Evolutionary conservation across 2,797 vertebrate species (phyloP).

Genomic region (Fistularia tabacaria): DNA sequence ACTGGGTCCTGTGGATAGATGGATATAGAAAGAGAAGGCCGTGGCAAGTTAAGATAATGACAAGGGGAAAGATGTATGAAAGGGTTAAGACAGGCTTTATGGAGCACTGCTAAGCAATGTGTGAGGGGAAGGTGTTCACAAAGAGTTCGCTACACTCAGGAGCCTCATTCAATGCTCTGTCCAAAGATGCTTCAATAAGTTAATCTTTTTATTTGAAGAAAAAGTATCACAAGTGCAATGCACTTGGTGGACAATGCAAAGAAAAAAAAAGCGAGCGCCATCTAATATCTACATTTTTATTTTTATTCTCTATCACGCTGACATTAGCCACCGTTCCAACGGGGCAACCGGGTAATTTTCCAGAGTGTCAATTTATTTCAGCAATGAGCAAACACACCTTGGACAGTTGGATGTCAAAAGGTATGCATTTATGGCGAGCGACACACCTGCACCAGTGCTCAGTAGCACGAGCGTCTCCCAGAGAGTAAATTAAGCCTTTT

Average conservation of each 20-base stretch:
- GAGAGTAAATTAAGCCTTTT: conserved; percentile 56
- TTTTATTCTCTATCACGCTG: no score
- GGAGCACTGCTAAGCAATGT: conserved; percentile 59
- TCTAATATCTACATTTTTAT: no score
- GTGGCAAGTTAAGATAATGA: conserved; percentile 76
- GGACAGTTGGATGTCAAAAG: conserved; percentile 30
- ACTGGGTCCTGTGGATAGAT: conserved; percentile 85
- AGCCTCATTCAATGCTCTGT: conserved; percentile 57
- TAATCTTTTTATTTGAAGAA: conserved; percentile 67
- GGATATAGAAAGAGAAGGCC: conserved; percentile 78
- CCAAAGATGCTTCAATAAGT: conserved; percentile 63
- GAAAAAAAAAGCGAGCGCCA: no score
- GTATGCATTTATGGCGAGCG: conserved; percentile 50
- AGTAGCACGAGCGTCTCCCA: conserved; percentile 42
- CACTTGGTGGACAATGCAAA: no score
- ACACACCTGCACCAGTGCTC: conserved; percentile 58
- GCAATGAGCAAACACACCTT: conserved; percentile 14
- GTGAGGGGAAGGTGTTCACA: conserved; percentile 71
- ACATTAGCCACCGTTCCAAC: no score
- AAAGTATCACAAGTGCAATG: conserved; percentile 3
- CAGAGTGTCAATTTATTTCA: conserved; percentile 25
- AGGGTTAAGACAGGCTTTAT: conserved; percentile 76
- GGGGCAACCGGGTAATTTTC: conserved; percentile 9
- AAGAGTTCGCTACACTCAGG: conserved; percentile 63
- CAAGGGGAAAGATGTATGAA: conserved; percentile 66